These are phyloP conservation scores for Chionoecetes opilio DNA, from an alignment of 1,140 invertebrate genomes.

Conservation along the genomic window DNA sequence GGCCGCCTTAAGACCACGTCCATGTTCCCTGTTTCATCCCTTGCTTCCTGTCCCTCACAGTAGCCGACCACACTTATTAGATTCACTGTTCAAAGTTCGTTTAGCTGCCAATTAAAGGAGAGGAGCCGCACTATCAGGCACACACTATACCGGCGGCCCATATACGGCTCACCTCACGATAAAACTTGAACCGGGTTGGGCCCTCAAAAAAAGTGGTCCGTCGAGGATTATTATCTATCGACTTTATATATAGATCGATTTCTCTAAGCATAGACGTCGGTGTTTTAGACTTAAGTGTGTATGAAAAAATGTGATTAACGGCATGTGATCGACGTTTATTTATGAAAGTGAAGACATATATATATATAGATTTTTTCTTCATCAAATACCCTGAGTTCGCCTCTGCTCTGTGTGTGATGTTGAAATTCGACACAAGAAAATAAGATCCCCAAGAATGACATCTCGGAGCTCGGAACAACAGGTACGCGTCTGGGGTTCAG, in stretches of 20 bases:
- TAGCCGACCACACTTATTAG: slow-evolving; percentile 63
- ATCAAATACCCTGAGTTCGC: background rate
- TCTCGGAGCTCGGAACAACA: slow-evolving; percentile 42
- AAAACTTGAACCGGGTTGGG: slow-evolving; percentile 55
- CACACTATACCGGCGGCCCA: slow-evolving; percentile 67
- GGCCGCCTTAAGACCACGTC: background rate
- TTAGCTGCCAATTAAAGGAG: slow-evolving; percentile 77
- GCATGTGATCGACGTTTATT: slow-evolving; percentile 14
- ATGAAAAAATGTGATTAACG: background rate
- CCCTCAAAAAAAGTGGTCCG: slow-evolving; percentile 70
- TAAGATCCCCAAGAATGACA: slow-evolving; percentile 56
- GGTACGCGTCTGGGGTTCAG: background rate
- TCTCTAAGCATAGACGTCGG: background rate
- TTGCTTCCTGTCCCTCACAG: slow-evolving; percentile 44
- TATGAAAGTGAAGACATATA: background rate
- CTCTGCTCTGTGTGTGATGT: background rate
- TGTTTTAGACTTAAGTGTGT: background rate
- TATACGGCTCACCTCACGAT: slow-evolving; percentile 70
- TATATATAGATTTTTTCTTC: background rate
- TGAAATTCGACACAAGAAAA: slow-evolving; percentile 35
- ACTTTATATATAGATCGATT: slow-evolving; percentile 52
- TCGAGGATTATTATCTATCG: slow-evolving; percentile 53
- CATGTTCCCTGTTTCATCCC: slow-evolving; percentile 24
- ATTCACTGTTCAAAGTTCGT: slow-evolving; percentile 75
- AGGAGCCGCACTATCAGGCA: slow-evolving; percentile 67